Base-by-base conservation (phyloP, 2,888 invertebrate genomes). In the Noctua fimbriata region DNA sequence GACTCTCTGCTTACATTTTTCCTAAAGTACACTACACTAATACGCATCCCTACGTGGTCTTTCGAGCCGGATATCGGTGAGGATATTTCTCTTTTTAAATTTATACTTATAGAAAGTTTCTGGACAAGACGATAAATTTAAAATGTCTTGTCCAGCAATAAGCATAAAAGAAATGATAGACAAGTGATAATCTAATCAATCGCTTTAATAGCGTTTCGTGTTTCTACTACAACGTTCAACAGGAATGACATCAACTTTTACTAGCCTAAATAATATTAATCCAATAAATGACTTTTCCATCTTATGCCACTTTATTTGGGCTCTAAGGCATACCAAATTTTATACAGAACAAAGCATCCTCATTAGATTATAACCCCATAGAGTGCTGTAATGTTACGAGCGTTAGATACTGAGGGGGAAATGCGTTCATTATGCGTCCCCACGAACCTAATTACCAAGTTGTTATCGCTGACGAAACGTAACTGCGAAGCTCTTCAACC, bases 371-470 rank as follows among this genome's bases (percentile, higher is more conserved):
- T 9, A 63, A 44, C n/a, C 1, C 14, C 10, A 73, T 44, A 32
- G 10, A 52, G 67, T 44, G 44, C 36, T 36, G 10, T 24, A 32
- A 36, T 52, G 16, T 10, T 49, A 63, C 28, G 12, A 63, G 58
- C 12, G 18, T 71, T n/a, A 58, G 18, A 80, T 55, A 65, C 41
- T 55, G 14, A 44, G 21, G 18, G 36, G 36, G n/a, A 47, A 67
- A 85, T 67, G 47, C 69, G 36, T 72, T 65, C 28, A 83, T 83
- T 85, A 83, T 85, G 83, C 83, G 76, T n/a, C 65, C 63, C 36
- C 83, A 83, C 83, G 82, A 85, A 73, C 82, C n/a, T 69, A 69
- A 81, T 85, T 81, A 85, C 28, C 24, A 49, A 72, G 69, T 49
- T 65, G 21, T 75, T 67, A 71, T 74, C 66, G n/a, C 49, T 67